Percentiles rank a stretch among this genome's conserved stretches.
These are phyloP conservation scores for Megaustenia siamemsis DNA, from an alignment of 2,888 invertebrate species.

Conservation along the genomic window DNA sequence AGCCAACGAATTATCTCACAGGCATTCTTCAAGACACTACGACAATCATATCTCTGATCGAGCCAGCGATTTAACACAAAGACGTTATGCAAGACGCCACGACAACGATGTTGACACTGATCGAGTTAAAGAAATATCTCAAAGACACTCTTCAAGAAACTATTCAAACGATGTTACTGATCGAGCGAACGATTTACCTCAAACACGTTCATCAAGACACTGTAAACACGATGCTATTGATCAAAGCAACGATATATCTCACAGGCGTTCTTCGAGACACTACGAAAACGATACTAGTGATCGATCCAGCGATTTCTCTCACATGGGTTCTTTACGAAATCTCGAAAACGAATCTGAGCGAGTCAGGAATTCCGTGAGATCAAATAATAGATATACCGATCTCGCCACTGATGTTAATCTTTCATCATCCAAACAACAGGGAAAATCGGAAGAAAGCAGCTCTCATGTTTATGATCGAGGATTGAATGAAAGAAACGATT, in stretches of 20 bases:
- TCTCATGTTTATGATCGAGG: neutral
- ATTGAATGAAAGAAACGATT: neutral
- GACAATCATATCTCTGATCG: neutral
- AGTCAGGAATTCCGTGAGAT: too few species aligned
- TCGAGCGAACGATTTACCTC: neutral
- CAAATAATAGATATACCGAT: neutral
- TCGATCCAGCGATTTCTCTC: neutral
- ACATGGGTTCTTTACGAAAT: neutral
- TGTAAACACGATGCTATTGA: neutral
- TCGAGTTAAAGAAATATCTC: neutral
- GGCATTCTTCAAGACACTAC: neutral
- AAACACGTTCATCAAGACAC: slow-evolving; percentile 18
- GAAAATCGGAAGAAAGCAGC: neutral
- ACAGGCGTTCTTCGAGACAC: neutral
- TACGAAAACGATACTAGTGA: neutral
- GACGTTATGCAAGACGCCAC: neutral
- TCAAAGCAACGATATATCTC: neutral
- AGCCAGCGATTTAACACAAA: neutral
- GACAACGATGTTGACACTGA: neutral
- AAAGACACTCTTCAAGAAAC: neutral
- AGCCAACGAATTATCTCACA: neutral
- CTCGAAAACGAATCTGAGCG: too few species aligned
- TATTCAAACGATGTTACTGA: neutral
- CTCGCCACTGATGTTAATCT: neutral
- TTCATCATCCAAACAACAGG: neutral